Conservation (phyloP, 2,113 vertebrate species). For the Corynorhinus townsendii region DNA sequence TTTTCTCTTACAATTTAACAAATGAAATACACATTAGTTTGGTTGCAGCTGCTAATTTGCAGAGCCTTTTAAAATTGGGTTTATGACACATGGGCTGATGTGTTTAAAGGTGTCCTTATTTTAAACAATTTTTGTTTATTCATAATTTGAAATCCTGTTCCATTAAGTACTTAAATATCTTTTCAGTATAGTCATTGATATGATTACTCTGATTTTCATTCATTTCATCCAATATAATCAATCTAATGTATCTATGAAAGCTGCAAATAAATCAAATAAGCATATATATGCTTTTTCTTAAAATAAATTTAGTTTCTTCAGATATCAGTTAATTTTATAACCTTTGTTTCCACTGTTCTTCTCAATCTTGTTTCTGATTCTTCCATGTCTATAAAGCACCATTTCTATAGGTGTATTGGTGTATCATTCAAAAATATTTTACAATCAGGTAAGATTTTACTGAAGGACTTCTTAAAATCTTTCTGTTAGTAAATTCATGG, state of each 20-base stretch:
- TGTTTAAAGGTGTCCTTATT: background rate
- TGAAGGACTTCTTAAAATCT: background rate
- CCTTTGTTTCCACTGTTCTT: background rate
- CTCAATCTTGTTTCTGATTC: background rate
- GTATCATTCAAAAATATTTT: background rate
- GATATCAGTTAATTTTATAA: background rate
- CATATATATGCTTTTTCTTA: background rate
- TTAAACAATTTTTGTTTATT: background rate
- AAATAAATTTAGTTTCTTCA: background rate
- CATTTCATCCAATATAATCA: background rate
- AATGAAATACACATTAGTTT: background rate
- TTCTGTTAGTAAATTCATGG: background rate
- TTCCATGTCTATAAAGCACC: background rate
- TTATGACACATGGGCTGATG: background rate
- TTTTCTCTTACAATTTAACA: background rate
- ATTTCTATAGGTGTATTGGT: background rate
- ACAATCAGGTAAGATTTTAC: background rate
- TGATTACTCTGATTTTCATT: background rate
- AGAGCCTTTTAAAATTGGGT: background rate
- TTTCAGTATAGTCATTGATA: background rate
- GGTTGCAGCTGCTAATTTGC: background rate
- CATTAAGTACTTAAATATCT: background rate
- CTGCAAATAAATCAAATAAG: background rate
- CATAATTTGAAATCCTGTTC: background rate
- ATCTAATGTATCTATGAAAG: background rate